These are phyloP conservation scores for Brevimyrus niger DNA, from an alignment of 2,113 vertebrate species.

Conservation along the genomic window DNA sequence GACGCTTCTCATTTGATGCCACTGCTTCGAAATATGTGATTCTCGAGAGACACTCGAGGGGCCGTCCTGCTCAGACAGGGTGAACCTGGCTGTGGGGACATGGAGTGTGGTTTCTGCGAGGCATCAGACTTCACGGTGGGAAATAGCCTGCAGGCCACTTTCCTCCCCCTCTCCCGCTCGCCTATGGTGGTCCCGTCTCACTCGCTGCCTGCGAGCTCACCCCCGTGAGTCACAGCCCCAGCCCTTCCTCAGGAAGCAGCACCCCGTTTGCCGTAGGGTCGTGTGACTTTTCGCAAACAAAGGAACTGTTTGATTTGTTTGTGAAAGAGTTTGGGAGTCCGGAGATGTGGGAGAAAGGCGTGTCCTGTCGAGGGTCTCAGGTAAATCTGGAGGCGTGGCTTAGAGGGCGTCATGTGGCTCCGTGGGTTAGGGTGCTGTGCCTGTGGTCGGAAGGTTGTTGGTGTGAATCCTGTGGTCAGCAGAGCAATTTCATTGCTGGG, in stretches of 20 bases:
- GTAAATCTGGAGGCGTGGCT: not conserved
- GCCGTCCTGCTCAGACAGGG: not conserved
- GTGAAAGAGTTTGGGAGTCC: not conserved
- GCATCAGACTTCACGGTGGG: not conserved
- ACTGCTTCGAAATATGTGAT: not conserved
- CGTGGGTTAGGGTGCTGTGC: not conserved
- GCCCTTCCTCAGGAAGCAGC: not conserved
- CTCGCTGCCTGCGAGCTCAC: not conserved
- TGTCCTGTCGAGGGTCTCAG: not conserved
- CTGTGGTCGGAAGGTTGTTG: not conserved
- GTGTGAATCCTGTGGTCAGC: not conserved
- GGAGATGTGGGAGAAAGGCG: not conserved
- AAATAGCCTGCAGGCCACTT: not conserved
- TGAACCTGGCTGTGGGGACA: not conserved
- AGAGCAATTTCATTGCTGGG: not conserved
- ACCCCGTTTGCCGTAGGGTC: not conserved
- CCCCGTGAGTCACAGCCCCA: not conserved
- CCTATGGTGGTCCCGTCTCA: not conserved
- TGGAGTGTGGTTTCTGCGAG: not conserved
- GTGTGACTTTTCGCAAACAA: not conserved
- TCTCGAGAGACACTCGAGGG: not conserved
- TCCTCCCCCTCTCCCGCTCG: not conserved
- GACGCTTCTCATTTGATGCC: not conserved
- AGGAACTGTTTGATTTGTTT: not conserved
- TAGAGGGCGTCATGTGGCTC: not conserved